phyloP scores from a whole-genome alignment of 2,797 vertebrate species.

The Phyllotis vaccarum region DNA sequence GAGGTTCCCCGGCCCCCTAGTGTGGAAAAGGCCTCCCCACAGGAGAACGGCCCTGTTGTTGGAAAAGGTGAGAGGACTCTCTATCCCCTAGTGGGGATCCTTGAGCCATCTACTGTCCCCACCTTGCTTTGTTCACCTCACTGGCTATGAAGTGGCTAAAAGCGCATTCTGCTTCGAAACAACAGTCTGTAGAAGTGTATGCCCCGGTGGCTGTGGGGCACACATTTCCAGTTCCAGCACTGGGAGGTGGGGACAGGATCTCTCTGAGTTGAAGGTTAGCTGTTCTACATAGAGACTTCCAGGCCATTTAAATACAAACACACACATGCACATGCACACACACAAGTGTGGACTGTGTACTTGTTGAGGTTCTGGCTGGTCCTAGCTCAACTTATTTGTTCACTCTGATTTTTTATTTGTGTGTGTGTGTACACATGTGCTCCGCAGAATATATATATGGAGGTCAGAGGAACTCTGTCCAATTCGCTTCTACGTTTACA shows the following conservation, averaged over 20 bases:
- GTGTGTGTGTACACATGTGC: no score
- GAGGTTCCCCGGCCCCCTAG: slow-evolving; percentile 89
- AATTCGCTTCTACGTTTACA: background rate
- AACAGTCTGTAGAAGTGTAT: accelerated
- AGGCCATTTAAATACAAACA: background rate
- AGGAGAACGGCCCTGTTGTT: slow-evolving; percentile 90
- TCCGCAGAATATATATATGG: background rate
- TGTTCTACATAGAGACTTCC: background rate
- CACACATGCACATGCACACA: background rate
- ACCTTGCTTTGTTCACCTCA: no score
- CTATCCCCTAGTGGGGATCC: accelerated
- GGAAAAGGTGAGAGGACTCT: slow-evolving; percentile 90
- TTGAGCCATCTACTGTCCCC: no score
- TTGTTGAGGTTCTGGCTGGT: background rate
- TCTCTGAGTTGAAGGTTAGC: background rate
- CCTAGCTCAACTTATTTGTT: background rate
- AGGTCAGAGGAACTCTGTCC: background rate
- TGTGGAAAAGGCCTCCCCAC: slow-evolving; percentile 87
- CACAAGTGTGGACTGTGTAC: background rate
- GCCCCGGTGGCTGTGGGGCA: background rate
- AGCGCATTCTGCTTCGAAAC: accelerated
- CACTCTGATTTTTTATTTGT: background rate
- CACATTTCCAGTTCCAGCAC: background rate
- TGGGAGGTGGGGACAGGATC: background rate
- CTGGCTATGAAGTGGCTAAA: background rate